Base-by-base conservation (phyloP, 2,888 invertebrate genomes). In the Anaspis maculata region DNA sequence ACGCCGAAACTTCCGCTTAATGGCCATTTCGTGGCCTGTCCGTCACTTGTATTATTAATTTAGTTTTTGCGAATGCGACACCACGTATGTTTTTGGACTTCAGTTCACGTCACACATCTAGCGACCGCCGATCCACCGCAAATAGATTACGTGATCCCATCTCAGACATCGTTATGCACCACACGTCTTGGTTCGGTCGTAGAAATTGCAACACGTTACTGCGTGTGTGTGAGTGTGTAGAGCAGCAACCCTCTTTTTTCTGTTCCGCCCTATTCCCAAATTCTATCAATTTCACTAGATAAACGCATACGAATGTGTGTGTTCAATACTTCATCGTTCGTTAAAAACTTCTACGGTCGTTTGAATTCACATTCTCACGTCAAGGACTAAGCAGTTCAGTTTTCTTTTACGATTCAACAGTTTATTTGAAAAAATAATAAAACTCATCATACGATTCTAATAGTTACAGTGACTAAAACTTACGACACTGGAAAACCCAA, bases 101-200 rank as follows among this genome's bases (percentile, higher is more conserved):
- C 19, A 19, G 19, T 19, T 19, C 61, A 61, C 61, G 62, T 61
- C 56, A 57, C 37, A 47, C 44, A 41, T 47, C 39, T 40, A 40
- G 47, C 51, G 49, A 50, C 53, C 49, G 46, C 48, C 54, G 50
- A 56, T 54, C 57, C 52, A 51, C 60, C 58, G 53, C 61, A 62
- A 63, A 64, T 62, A 63, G 64, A 64, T 63, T 63, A 63, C 63
- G 63, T 64, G 64, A 61, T 62, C 57, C 55, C 59, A 60, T 59
- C 60, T 55, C 41, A 39, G 42, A 39, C 47, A 50, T 56, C 49
- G 45, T 49, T 44, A 57, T 59, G 57, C 59, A 49, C 46, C 43
- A 51, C 60, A 58, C 58, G 59, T 59, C 51, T 48, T 46, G 34
- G 35, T 48, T 52, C 51, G 52, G 47, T 49, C 49, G 52, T 52